phyloP scores from a whole-genome alignment of 2,797 vertebrate genomes.

The Alfaro cultratus region DNA sequence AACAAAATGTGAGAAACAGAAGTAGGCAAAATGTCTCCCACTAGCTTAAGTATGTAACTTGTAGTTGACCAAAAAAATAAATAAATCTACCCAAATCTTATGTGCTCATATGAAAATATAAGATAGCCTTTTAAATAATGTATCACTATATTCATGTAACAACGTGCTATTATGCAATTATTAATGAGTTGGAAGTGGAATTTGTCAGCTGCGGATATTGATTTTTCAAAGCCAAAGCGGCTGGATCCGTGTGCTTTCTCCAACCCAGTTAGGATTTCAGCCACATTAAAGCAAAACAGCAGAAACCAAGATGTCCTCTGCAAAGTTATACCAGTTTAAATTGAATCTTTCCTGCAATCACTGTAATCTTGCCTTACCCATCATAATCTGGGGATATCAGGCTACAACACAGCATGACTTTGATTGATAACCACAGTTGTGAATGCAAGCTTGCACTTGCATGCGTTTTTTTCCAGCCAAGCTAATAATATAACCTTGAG shows the following conservation, averaged over 20 bases:
- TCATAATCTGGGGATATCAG: not conserved
- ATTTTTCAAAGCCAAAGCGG: constrained; percentile 2
- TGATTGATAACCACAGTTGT: constrained; percentile 5
- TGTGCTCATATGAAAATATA: not conserved
- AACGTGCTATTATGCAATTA: constrained; percentile 5
- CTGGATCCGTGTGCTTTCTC: not conserved
- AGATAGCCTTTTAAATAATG: not conserved
- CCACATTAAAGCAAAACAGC: not conserved
- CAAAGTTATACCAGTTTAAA: constrained; percentile 5
- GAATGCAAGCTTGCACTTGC: not conserved
- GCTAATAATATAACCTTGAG: not conserved
- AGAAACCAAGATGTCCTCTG: not conserved
- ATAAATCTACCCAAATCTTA: not conserved
- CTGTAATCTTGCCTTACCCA: constrained; percentile 1
- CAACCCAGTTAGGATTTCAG: constrained; percentile 8
- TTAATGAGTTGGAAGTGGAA: constrained; percentile 2
- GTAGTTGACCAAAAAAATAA: not conserved
- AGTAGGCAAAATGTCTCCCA: not conserved
- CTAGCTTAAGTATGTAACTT: not conserved
- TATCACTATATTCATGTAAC: not conserved
- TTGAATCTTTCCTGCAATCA: constrained; percentile 1
- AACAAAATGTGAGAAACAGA: not conserved
- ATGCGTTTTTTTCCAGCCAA: not conserved
- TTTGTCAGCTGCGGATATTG: not conserved
- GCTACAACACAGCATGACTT: not conserved